These are phyloP conservation scores for Prosopocoilus inquinatus DNA, from an alignment of 2,888 invertebrate species.

Conservation along the genomic window DNA sequence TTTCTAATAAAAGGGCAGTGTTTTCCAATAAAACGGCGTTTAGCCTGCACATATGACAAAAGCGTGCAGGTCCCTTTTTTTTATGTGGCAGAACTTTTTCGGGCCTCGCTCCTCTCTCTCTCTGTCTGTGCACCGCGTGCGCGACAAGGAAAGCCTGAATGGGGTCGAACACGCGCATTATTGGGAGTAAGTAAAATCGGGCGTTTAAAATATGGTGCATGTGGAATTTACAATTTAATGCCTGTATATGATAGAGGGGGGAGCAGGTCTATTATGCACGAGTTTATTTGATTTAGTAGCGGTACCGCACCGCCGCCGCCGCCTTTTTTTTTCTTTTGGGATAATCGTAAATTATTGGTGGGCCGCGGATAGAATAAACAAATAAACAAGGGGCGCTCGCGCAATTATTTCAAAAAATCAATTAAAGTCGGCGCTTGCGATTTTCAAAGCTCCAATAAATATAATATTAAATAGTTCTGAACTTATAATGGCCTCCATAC, in stretches of 20 bases:
- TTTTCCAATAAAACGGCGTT: conserved; percentile 6
- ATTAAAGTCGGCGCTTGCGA: too few species aligned
- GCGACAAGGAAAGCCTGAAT: not conserved
- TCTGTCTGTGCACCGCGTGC: not conserved
- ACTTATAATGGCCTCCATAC: too few species aligned
- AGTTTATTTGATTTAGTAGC: conserved; percentile 8
- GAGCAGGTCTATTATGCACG: conserved; percentile 5
- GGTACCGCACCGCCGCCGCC: too few species aligned
- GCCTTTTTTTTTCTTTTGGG: too few species aligned
- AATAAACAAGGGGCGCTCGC: too few species aligned
- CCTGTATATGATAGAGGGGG: conserved; percentile 8
- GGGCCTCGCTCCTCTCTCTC: not conserved
- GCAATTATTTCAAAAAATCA: too few species aligned
- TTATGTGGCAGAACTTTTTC: not conserved
- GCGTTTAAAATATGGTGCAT: conserved; percentile 8
- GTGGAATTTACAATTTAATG: conserved; percentile 10
- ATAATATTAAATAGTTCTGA: too few species aligned
- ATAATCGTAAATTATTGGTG: conserved; percentile 6
- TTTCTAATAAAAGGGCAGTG: conserved; percentile 5
- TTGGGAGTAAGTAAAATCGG: conserved; percentile 8
- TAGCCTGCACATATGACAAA: conserved; percentile 1
- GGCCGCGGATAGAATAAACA: not conserved
- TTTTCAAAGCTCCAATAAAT: too few species aligned
- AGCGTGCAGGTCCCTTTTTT: not conserved
- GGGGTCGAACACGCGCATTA: not conserved